Evolutionary conservation across 2,888 invertebrate species (phyloP).

Genomic region (Tenodera sinensis): DNA sequence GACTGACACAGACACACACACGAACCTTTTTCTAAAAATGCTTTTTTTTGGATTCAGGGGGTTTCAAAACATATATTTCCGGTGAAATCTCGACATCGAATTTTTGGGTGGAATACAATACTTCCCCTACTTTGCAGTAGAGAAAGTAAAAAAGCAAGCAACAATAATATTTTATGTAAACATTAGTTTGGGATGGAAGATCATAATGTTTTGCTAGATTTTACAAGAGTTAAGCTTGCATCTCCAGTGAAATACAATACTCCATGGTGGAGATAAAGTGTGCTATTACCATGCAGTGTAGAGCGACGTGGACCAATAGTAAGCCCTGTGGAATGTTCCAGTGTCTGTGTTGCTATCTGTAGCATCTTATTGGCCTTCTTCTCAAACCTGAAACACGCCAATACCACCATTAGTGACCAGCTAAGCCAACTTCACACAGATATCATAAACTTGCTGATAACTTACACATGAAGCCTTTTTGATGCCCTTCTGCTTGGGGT

Average conservation of each 20-base stretch:
- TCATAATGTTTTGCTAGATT: too few relatives aligned
- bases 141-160: too few relatives aligned
- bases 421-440: too few relatives aligned
- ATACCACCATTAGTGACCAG: not conserved
- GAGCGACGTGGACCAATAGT: conserved; percentile 66
- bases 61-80: too few relatives aligned
- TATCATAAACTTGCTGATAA: not conserved
- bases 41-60: too few relatives aligned
- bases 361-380: conserved; percentile 78
- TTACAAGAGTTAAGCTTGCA: not conserved
- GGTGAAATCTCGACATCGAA: too few relatives aligned
- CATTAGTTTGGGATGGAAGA: not conserved
- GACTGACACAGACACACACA: too few relatives aligned
- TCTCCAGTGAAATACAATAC: not conserved
- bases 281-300: conserved; percentile 36
- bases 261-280: too few relatives aligned
- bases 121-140: too few relatives aligned
- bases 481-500: conserved; percentile 71
- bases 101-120: too few relatives aligned
- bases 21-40: too few relatives aligned
- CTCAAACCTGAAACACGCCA: conserved; percentile 55
- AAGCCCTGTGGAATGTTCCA: conserved; percentile 77
- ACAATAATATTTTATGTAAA: not conserved
- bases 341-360: conserved; percentile 75
- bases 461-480: conserved; percentile 66